A percentile compares a stretch with the other conserved stretches of the same genome.
Evolutionary conservation across 2,113 vertebrate genomes (phyloP).

Genomic region (Tricholaema leucomelas): DNA sequence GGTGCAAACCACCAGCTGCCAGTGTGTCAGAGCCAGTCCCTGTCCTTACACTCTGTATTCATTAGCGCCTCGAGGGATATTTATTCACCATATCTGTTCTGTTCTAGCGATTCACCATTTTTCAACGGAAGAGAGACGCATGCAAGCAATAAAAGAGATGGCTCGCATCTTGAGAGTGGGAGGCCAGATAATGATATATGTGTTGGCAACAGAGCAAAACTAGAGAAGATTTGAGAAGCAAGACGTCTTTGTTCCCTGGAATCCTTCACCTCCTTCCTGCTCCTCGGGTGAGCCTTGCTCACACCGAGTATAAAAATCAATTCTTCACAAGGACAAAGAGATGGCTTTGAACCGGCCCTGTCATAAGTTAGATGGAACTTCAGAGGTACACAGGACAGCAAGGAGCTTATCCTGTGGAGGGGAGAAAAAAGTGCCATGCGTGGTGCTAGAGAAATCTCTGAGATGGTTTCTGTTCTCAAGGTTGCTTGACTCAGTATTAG

Average conservation of each 20-base stretch:
- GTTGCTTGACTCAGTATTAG: constrained; percentile 78
- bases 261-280: constrained; percentile 68
- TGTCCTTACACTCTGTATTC: constrained; percentile 7
- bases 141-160: constrained; percentile 82
- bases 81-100: constrained; percentile 30
- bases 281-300: background rate
- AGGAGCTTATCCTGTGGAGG: constrained; percentile 71
- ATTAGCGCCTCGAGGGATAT: background rate
- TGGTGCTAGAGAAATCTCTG: constrained; percentile 60
- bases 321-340: constrained; percentile 36
- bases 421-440: constrained; percentile 52
- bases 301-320: constrained; percentile 13
- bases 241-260: constrained; percentile 83
- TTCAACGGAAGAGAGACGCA: constrained; percentile 76
- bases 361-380: constrained; percentile 10
- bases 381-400: constrained; percentile 75
- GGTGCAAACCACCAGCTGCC: background rate
- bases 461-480: constrained; percentile 80
- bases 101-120: constrained; percentile 79
- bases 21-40: background rate
- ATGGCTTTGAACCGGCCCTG: constrained; percentile 13
- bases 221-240: constrained; percentile 82
- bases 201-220: constrained; percentile 88
- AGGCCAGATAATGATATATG: constrained; percentile 86
- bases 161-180: constrained; percentile 78